Percentiles rank a stretch among this genome's conserved stretches.
Evolutionary conservation across 2,113 vertebrate genomes (phyloP).

Genomic region (Puntigrus tetrazona): DNA sequence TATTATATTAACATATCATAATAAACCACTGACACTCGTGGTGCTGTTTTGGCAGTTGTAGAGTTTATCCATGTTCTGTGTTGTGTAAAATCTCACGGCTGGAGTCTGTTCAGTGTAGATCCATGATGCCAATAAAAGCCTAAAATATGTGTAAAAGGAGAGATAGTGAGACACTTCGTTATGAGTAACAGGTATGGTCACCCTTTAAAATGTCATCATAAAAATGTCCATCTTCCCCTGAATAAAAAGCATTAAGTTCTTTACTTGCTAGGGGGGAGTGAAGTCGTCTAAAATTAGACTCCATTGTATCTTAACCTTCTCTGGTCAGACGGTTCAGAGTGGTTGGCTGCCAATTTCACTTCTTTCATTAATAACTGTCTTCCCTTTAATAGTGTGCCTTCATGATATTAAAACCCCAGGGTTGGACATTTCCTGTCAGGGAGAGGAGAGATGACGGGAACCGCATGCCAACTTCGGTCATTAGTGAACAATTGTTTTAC

Average conservation of each 20-base stretch:
- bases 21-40: background rate
- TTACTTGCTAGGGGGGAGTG: conserved; percentile 34
- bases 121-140: conserved; percentile 13
- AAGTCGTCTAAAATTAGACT: conserved; percentile 49
- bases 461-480: conserved; percentile 44
- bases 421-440: conserved; percentile 45
- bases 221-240: conserved; percentile 44
- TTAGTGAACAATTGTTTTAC: conserved; percentile 43
- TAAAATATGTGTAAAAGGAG: background rate
- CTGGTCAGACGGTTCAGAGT: conserved; percentile 49
- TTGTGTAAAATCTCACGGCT: background rate
- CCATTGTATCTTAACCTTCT: conserved; percentile 45
- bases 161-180: conserved; percentile 21
- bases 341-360: conserved; percentile 54
- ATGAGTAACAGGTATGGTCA: conserved; percentile 35
- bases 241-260: conserved; percentile 39
- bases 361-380: conserved; percentile 55
- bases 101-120: background rate
- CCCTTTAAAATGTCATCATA: conserved; percentile 46
- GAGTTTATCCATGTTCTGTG: background rate
- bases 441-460: conserved; percentile 31
- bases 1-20: background rate
- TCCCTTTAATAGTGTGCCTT: conserved; percentile 41
- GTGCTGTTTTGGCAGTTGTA: background rate
- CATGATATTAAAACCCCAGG: conserved; percentile 44